phyloP scores from a whole-genome alignment of 2,888 invertebrate genomes.

The Erebia aethiops region DNA sequence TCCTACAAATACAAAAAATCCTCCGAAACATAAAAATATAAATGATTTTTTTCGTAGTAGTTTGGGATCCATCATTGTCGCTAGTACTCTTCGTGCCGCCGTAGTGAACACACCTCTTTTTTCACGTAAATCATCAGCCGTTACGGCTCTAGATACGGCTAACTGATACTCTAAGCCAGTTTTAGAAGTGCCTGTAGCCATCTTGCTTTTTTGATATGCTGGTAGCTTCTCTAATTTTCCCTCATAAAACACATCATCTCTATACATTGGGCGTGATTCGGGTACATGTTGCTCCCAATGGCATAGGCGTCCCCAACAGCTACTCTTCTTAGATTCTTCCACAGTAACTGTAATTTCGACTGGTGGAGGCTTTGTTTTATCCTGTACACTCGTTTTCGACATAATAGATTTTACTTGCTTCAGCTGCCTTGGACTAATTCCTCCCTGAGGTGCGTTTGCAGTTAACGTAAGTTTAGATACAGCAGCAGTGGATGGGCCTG shows the following conservation, averaged over 20 bases:
- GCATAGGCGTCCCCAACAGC: constrained; percentile 60
- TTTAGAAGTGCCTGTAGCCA: constrained; percentile 54
- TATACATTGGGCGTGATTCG: constrained; percentile 71
- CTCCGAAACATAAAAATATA: constrained; percentile 56
- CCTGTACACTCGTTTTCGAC: constrained; percentile 55
- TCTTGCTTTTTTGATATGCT: constrained; percentile 67
- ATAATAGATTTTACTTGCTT: constrained; percentile 68
- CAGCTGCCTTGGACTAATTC: constrained; percentile 61
- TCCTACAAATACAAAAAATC: constrained; percentile 62
- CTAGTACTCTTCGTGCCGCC: constrained; percentile 68
- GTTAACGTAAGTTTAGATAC: constrained; percentile 61
- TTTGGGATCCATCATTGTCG: constrained; percentile 73
- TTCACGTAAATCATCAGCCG: constrained; percentile 65
- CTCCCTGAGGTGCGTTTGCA: constrained; percentile 58
- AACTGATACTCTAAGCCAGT: constrained; percentile 75
- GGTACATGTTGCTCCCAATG: constrained; percentile 67
- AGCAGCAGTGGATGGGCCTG: constrained; percentile 59
- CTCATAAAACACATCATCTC: constrained; percentile 73
- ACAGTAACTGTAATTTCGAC: constrained; percentile 51
- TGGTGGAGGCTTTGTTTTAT: constrained; percentile 46
- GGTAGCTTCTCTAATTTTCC: constrained; percentile 65
- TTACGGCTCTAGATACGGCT: constrained; percentile 72
- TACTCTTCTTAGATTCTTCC: constrained; percentile 50
- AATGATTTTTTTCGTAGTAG: constrained; percentile 64
- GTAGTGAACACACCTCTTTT: constrained; percentile 66